phyloP scores from a whole-genome alignment of 2,797 vertebrate species.

The Malacoctenus gilli region DNA sequence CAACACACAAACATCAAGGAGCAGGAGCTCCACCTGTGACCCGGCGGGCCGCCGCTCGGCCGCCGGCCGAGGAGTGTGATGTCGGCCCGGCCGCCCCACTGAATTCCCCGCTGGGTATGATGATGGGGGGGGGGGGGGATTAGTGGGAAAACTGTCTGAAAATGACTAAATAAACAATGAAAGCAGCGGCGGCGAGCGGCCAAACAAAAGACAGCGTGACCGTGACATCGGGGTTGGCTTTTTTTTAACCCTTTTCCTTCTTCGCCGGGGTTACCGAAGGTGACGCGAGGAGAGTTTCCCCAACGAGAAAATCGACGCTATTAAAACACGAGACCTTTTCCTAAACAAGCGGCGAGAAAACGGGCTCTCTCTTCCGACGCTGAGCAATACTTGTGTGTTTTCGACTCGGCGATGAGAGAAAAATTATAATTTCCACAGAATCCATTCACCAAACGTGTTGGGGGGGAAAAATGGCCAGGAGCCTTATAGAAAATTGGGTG shows the following conservation, averaged over 20 bases:
- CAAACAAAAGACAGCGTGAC: slow-evolving; percentile 42
- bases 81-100: slow-evolving; percentile 53
- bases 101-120: slow-evolving; percentile 52
- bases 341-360: slow-evolving; percentile 3
- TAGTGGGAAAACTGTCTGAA: slow-evolving; percentile 58
- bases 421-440: slow-evolving; percentile 44
- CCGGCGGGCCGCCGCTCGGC: slow-evolving; percentile 38
- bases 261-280: slow-evolving; percentile 32
- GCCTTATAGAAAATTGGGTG: slow-evolving; percentile 56
- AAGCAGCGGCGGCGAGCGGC: slow-evolving; percentile 52
- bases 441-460: slow-evolving; percentile 40
- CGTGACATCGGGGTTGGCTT: slow-evolving; percentile 42
- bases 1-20: slow-evolving; percentile 57
- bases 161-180: slow-evolving; percentile 68
- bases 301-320: background rate
- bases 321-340: slow-evolving; percentile 1
- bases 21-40: slow-evolving; percentile 57
- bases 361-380: background rate
- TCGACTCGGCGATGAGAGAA: slow-evolving; percentile 30
- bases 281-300: slow-evolving; percentile 35
- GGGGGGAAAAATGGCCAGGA: slow-evolving; percentile 49
- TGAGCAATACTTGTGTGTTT: slow-evolving; percentile 20
- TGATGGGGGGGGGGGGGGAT: too few species aligned
- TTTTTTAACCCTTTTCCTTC: slow-evolving; percentile 36
- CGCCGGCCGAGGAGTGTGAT: slow-evolving; percentile 44